A percentile compares a stretch with the other conserved stretches of the same genome.
Conservation (phyloP, 2,113 vertebrate genomes). For the Rhipidura dahli region DNA sequence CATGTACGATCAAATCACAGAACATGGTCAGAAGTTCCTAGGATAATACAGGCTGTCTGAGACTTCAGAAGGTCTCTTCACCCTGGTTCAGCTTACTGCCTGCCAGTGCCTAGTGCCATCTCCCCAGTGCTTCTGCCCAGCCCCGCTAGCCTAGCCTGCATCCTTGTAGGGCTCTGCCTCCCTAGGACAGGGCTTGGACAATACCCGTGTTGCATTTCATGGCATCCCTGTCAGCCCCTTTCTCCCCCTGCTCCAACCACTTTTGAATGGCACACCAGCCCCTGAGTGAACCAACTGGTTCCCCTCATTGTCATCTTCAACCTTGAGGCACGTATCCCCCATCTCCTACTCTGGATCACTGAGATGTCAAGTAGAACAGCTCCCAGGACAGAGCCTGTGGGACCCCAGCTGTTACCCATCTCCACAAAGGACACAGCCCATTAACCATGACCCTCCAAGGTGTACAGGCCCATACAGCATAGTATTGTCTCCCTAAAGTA, state of each 20-base stretch:
- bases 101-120: rapidly evolving
- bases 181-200: not conserved
- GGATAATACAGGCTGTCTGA: not conserved
- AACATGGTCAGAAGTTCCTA: not conserved
- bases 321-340: rapidly evolving
- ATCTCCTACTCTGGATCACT: not conserved
- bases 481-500: not conserved
- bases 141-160: rapidly evolving
- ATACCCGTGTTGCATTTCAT: not conserved
- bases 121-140: not conserved
- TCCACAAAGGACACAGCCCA: not conserved
- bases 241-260: not conserved
- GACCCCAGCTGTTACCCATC: not conserved
- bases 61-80: not conserved
- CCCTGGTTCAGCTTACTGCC: rapidly evolving
- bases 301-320: not conserved
- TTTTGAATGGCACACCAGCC: not conserved
- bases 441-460: not conserved
- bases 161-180: not conserved
- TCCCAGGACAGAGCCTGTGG: not conserved
- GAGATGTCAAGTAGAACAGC: not conserved
- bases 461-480: not conserved
- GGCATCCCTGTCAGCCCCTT: rapidly evolving
- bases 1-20: not conserved
- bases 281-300: not conserved